Evolutionary conservation across 2,113 vertebrate species (phyloP).

Genomic region (Alligator mississippiensis): DNA sequence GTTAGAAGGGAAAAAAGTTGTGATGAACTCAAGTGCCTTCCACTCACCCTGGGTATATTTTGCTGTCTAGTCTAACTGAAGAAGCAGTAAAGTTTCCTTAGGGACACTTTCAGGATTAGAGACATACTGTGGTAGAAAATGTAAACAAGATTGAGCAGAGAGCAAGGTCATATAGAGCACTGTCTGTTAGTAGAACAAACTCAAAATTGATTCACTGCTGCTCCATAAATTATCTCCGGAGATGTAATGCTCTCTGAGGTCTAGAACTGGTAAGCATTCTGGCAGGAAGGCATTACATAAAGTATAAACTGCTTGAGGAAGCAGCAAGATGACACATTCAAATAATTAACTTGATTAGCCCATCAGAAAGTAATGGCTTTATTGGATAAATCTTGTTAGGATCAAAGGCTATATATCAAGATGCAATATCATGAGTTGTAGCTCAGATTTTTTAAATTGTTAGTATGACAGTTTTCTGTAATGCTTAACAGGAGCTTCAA

Average conservation of each 20-base stretch:
- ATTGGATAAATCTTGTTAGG: background rate
- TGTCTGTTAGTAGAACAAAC: slow-evolving; percentile 70
- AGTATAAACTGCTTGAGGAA: background rate
- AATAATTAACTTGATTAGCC: slow-evolving; percentile 6
- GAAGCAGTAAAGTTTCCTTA: slow-evolving; percentile 67
- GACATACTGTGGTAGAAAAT: slow-evolving; percentile 71
- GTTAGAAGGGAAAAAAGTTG: background rate
- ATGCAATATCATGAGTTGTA: background rate
- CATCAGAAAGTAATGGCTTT: background rate
- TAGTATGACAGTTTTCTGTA: background rate
- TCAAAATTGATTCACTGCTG: slow-evolving; percentile 73
- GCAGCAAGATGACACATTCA: background rate
- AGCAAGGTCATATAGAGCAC: slow-evolving; percentile 68
- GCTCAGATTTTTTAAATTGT: background rate
- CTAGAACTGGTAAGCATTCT: slow-evolving; percentile 18
- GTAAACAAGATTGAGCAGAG: slow-evolving; percentile 74
- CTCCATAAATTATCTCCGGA: slow-evolving; percentile 66
- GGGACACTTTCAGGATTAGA: slow-evolving; percentile 72
- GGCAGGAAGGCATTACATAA: slow-evolving; percentile 33
- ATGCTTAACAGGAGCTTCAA: background rate
- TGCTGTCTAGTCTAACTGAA: slow-evolving; percentile 43
- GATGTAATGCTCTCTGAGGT: slow-evolving; percentile 46
- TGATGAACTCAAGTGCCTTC: background rate
- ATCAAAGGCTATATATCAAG: background rate
- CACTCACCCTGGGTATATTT: slow-evolving; percentile 10